A percentile compares a stretch with the other conserved stretches of the same genome.
These are phyloP conservation scores for Mus musculus DNA, from an alignment of 2,113 vertebrate genomes.

Conservation along the genomic window GRCm39 chr4:29400501-29401000, in stretches of 20 bases:
- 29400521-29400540: conserved; percentile 69
- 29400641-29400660: conserved; percentile 60
- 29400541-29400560: conserved; percentile 72
- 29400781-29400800: conserved; percentile 66
- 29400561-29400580: conserved; percentile 76
- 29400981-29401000: conserved; percentile 6
- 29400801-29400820: conserved; percentile 24
- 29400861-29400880: conserved; percentile 7
- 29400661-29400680: conserved; percentile 65
- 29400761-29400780: conserved; percentile 43
- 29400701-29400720: conserved; percentile 32
- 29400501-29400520: conserved; percentile 61
- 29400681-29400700: conserved; percentile 52
- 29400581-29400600: conserved; percentile 78
- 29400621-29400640: conserved; percentile 75
- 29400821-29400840: neutral
- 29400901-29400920: neutral
- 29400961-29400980: conserved; percentile 1
- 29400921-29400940: neutral
- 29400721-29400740: neutral
- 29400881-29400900: conserved; percentile 34
- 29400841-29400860: conserved; percentile 25
- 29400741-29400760: neutral
- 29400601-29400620: conserved; percentile 76
- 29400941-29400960: neutral